Base-by-base conservation (phyloP, 2,888 invertebrate genomes). In the Agonopterix heracliana region DNA sequence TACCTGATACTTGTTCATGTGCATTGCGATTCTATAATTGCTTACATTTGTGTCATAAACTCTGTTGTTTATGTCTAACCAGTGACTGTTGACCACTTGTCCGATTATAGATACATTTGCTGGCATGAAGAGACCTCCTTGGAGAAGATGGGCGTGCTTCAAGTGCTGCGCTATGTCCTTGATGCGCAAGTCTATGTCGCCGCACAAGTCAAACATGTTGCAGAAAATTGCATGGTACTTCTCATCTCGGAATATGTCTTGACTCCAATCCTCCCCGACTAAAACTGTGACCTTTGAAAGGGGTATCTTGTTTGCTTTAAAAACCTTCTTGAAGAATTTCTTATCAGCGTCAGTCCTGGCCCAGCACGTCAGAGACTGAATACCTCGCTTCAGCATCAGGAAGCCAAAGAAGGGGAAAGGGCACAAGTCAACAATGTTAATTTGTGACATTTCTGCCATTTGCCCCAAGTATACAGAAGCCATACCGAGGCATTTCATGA, bases 331-430 rank as follows among this genome's bases (percentile, higher is more conserved):
- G 44, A 91, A 74, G 54, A 91, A 81, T n/a, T 63, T 53, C 59
- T 78, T 70, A 51, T 90, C 83, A 34, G 57, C 48, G 65, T 71
- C 48, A 41, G 66, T 79, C 60, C 74, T 76, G 42, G 82, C 81
- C 57, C 74, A 72, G 64, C 89, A 90, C 49, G 81, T 73, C n/a
- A 91, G 64, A 42, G 77, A 76, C 49, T 80, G 68, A 11, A 76
- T 73, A 41, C 90, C 89, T 47, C 85, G 78, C 63, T 89, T 89
- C 13, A 92, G 74, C 68, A 92, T 74, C 48, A 88, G 71, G 41
- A 93, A 66, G 0, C 93, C 93, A 63, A 92, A 89, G 41, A 92
- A 58, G 1, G 93, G 93, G 66, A 93, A 91, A 5, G 91, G 90
- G 57, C 89, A 89, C 34, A 91, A 75, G 69, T 93, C 93, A 44